These are phyloP conservation scores for Lichenostomus cassidix DNA, from an alignment of 2,113 vertebrate species.

Conservation along the genomic window DNA sequence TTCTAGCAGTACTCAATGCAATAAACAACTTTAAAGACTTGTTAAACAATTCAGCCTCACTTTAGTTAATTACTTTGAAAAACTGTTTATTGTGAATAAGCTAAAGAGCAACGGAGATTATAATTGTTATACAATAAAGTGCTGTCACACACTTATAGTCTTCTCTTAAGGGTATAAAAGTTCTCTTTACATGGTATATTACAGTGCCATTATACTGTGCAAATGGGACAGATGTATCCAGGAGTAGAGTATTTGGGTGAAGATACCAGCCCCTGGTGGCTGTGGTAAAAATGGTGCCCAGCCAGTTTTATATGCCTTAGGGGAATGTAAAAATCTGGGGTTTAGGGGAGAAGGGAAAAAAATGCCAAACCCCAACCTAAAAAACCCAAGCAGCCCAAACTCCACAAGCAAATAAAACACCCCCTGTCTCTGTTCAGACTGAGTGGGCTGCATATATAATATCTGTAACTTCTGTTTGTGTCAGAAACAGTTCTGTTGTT, in stretches of 20 bases:
- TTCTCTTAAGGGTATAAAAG: background rate
- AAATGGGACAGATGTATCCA: background rate
- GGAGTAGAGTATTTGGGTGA: background rate
- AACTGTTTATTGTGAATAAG: background rate
- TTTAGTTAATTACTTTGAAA: slow-evolving; percentile 44
- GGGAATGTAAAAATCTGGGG: background rate
- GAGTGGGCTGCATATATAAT: background rate
- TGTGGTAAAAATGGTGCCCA: background rate
- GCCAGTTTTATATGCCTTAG: background rate
- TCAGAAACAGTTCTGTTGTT: background rate
- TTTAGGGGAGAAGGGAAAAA: background rate
- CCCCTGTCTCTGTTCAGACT: background rate
- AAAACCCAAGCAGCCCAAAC: background rate
- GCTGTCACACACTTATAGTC: background rate
- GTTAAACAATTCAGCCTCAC: background rate
- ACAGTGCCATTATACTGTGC: background rate
- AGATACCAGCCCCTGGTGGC: background rate
- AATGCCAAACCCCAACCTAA: background rate
- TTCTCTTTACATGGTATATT: background rate
- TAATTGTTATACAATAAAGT: slow-evolving; percentile 1
- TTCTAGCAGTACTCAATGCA: background rate
- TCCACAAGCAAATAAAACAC: background rate
- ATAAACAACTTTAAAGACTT: slow-evolving; percentile 33
- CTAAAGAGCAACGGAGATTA: background rate
- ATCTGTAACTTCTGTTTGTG: background rate